Evolutionary conservation across 2,797 vertebrate genomes (phyloP), one percentile per base, ranked within the genome.

Genomic region (Oreortyx pictus): DNA sequence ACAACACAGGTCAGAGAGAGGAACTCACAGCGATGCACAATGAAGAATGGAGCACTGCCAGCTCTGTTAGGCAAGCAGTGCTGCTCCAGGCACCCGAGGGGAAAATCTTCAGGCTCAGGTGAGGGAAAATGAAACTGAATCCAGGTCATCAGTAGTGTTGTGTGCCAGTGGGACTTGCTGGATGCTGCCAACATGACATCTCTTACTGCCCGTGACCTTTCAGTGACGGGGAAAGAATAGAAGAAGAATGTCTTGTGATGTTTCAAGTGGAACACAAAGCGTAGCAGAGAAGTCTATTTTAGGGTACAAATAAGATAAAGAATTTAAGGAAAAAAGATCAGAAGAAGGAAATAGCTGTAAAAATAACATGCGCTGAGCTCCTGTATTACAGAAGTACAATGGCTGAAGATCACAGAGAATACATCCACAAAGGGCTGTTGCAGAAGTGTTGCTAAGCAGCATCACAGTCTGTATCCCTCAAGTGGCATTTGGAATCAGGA

Each of bases 371-470:
- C 35, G 59, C 70, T 68, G 37, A 11, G 46, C 33, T 73, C 29
- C 52, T 29, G 1, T 50, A 44, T 66, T 65, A 27, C 52, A 75
- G 65, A 76, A 61, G 77, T 9, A 35, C 66, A 76, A 35, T 12
- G 33, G 65, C 12, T 54, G 89, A 52, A 41, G 81, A 80, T 44
- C 75, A 74, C 35, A 14, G 79, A 5, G 52, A 70, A 12, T 29
- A 11, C 9, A 66, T 35, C 75, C 87, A 18, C 8, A 0, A 4
- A 73, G 71, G 79, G 71, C 60, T 24, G 2, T 1, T 37, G 39
- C 49, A 31, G 76, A 73, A 60, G 77, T n/a, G 56, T 50, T 78
- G 87, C 88, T 90, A 46, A 91, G 86, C 82, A 93, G 79, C 89
- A 43, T 37, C 49, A 56, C 50, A n/a, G 19, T 8, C 67, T 13